These are phyloP conservation scores for Tapera naevia DNA, from an alignment of 2,797 vertebrate species.

Conservation along the genomic window DNA sequence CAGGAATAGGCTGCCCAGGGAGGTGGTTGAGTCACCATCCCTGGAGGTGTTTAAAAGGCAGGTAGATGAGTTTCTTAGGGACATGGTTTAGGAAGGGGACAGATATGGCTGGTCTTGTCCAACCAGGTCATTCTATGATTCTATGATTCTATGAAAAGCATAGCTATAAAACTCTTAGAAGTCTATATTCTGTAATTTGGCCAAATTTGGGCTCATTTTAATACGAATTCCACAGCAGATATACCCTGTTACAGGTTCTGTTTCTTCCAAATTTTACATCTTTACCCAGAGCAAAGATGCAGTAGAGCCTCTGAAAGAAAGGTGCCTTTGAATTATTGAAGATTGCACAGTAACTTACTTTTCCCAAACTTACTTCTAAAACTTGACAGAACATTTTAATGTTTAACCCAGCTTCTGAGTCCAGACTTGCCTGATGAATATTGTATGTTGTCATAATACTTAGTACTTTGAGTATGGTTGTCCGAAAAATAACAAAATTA, in stretches of 20 bases:
- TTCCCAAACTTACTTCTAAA: background rate
- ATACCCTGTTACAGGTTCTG: background rate
- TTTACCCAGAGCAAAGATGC: background rate
- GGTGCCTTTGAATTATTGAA: background rate
- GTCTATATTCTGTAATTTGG: background rate
- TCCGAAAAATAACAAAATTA: background rate
- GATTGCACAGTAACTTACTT: background rate
- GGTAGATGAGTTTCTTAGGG: too few species aligned
- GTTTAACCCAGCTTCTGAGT: background rate
- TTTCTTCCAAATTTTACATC: background rate
- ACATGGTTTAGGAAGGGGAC: too few species aligned
- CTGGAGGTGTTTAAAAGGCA: too few species aligned
- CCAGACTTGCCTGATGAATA: background rate
- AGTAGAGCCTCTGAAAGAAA: background rate
- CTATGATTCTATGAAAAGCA: too few species aligned
- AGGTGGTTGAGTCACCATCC: too few species aligned
- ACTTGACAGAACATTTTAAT: background rate
- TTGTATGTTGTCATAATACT: background rate
- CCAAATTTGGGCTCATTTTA: background rate
- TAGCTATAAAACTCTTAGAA: background rate
- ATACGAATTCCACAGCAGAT: background rate
- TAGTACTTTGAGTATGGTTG: background rate
- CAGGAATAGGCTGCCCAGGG: too few species aligned
- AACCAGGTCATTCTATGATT: too few species aligned
- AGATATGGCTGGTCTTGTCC: too few species aligned